Evolutionary conservation across 1,140 invertebrate genomes (phyloP), one percentile per base, ranked within the genome.

Genomic region (Popillia japonica): DNA sequence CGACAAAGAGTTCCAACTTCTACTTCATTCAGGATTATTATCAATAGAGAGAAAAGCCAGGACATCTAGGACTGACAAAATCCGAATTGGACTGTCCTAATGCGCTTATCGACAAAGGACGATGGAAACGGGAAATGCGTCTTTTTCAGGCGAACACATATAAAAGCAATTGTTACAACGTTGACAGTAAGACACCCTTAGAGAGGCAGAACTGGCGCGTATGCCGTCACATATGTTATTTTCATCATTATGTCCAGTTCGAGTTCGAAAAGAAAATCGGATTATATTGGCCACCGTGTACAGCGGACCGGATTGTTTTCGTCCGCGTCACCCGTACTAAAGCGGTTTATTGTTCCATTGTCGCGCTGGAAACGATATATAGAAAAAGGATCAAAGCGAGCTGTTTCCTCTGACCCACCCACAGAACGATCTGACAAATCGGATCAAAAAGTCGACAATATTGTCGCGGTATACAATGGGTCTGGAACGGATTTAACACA

Each of bases 391-490:
- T 84, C 84, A 82, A 40, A 59, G 48, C 79, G 27, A 20, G n/a
- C 40, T 11, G 72, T 79, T 78, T 80, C 80, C 81, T 79, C 81
- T 83, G 82, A 84, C 83, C 83, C 83, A 84, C 85, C 84, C 84
- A 86, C 83, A 85, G 83, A 81, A 82, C 83, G 80, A 86, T 84
- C 82, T 83, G 84, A 86, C 84, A 86, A 86, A 86, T 86, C 85
- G 85, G 85, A 86, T 86, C 85, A 86, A 85, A 86, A 86, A 86
- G 85, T 86, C 85, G 85, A 86, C 85, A 86, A 86, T 86, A 86
- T 86, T 86, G 85, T 85, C 81, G 83, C 78, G 81, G 78, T 82
- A 79, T 82, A 84, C 82, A 84, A 84, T 83, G 77, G 81, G 80
- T 76, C 80, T 80, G 72, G 40, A 81, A 80, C 81, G 80, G 80